Evolutionary conservation across 2,797 vertebrate genomes (phyloP), one percentile per base, ranked within the genome.

Genomic region (Aldrovandia affinis): DNA sequence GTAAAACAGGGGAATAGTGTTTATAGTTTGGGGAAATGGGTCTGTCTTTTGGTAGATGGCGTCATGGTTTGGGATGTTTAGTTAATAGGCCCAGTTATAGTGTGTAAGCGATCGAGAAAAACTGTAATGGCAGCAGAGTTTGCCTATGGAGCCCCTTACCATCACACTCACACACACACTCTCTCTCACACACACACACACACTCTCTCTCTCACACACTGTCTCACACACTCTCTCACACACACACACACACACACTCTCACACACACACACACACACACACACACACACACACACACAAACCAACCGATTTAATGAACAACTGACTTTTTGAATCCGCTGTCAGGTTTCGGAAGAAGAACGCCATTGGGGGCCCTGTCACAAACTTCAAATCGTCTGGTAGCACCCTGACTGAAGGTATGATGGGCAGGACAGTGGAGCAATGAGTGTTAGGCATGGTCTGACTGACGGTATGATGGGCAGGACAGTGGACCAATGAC

Each of bases 321-420:
- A 0, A 25, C 54, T 18, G 36, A 12, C 12, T 63, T 79, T 59
- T 52, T 65, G 63, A 30, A 18, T 59, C 28, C 28, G 7, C 15
- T 90, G 91, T 86, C 85, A 96, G 96, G 89, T 96, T 95, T 89
- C 92, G 96, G 33, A 89, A 92, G 88, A 96, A 95, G 90, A 90
- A 93, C 50, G 84, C 91, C 6, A 81, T 95, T 83, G 65, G 83
- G 0, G 86, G 84, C 10, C 79, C 83, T 42, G 75, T 87, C 50
- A 65, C 86, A n/a, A 78, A 80, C 70, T 50, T 86, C 86, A 95
- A 93, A 87, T 89, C 89, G 2, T 82, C 83, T 0, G 93, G 92
- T 7, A 92, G 93, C 0, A 89, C 90, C 0, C 87, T 94, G 1
- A 93, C 91, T 81, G 96, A 96, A 95, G 95, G 96, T 96, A 91